Percentiles rank a stretch among this genome's conserved stretches.
Conservation (phyloP, 1,140 invertebrate species). For the Eurosta solidaginis region DNA sequence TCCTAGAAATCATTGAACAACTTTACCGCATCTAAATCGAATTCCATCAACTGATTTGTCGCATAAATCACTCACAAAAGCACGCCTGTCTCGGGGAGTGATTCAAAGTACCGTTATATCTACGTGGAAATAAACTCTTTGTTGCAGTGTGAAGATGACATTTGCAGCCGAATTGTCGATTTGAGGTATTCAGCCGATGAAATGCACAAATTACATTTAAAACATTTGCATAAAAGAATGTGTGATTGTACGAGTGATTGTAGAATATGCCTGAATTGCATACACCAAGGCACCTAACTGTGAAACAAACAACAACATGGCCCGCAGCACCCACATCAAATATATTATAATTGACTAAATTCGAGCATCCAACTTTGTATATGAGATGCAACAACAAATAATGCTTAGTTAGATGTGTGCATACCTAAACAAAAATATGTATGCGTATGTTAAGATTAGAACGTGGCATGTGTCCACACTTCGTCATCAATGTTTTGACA, state of each 20-base stretch:
- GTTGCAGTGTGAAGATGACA: not conserved
- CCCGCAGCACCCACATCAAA: not conserved
- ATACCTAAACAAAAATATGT: not conserved
- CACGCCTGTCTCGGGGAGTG: not conserved
- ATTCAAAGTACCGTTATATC: not conserved
- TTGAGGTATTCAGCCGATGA: not conserved
- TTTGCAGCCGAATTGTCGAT: not conserved
- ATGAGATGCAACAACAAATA: not conserved
- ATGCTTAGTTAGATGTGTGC: too few relatives aligned
- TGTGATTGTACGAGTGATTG: not conserved
- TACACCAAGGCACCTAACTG: not conserved
- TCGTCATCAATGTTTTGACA: constrained; percentile 13
- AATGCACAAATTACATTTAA: too few relatives aligned
- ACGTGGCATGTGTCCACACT: constrained; percentile 7
- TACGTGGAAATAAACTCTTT: not conserved
- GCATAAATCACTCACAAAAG: not conserved
- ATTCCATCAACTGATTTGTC: not conserved
- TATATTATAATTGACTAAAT: constrained; percentile 19
- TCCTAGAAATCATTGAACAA: too few relatives aligned
- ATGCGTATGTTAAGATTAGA: not conserved
- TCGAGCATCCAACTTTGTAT: not conserved
- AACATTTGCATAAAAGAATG: not conserved
- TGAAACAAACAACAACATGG: not conserved
- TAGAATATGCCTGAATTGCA: not conserved
- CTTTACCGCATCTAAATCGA: not conserved